Evolutionary conservation across 2,888 invertebrate species (phyloP).

Genomic region (Dromius quadrimaculatus): DNA sequence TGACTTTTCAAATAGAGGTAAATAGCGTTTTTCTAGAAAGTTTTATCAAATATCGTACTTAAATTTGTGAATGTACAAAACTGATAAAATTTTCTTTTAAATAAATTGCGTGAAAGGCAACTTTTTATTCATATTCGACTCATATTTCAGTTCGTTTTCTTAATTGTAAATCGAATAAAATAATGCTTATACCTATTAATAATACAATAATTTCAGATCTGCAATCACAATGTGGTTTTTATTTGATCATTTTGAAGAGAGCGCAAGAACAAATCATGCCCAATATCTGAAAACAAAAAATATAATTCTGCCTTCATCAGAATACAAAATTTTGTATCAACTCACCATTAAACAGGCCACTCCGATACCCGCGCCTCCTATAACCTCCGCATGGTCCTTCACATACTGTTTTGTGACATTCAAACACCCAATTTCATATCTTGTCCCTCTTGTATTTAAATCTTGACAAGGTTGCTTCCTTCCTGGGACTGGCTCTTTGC

Average conservation of each 20-base stretch:
- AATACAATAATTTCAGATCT: constrained; percentile 4
- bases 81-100: too few relatives aligned
- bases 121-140: constrained; percentile 5
- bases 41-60: too few relatives aligned
- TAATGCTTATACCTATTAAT: too few relatives aligned
- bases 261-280: constrained; percentile 88
- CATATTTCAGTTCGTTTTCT: constrained; percentile 3
- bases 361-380: constrained; percentile 85
- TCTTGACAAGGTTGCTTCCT: constrained; percentile 72
- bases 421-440: constrained; percentile 82
- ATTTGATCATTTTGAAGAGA: constrained; percentile 82
- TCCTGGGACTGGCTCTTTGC: constrained; percentile 73
- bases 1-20: neutral
- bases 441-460: constrained; percentile 72
- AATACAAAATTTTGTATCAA: constrained; percentile 34
- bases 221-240: neutral
- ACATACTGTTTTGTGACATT: constrained; percentile 78
- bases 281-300: constrained; percentile 76
- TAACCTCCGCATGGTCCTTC: constrained; percentile 81
- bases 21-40: too few relatives aligned
- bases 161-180: neutral
- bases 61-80: too few relatives aligned
- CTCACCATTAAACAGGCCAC: constrained; percentile 88
- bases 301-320: neutral
- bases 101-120: neutral